Percentiles rank a stretch among this genome's conserved stretches.
These are phyloP conservation scores for Nomada ruficornis DNA, from an alignment of 2,888 invertebrate species.

Conservation along the genomic window DNA sequence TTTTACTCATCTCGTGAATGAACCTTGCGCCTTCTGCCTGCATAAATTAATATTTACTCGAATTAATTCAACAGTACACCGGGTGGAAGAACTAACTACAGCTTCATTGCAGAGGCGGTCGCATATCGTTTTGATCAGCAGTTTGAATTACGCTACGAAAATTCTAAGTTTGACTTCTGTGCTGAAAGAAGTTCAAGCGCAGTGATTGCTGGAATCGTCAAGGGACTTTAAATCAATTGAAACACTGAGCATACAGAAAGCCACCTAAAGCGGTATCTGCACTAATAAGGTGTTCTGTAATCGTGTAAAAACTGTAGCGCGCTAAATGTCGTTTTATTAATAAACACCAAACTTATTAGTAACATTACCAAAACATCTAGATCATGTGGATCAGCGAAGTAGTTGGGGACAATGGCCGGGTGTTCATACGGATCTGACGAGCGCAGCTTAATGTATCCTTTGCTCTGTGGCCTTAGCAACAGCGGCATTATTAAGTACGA, in stretches of 20 bases:
- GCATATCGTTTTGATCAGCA: too few species aligned
- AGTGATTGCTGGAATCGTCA: too few species aligned
- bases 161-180: too few species aligned
- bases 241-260: too few species aligned
- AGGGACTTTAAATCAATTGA: too few species aligned
- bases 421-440: slow-evolving; percentile 89
- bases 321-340: background rate
- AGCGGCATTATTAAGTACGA: slow-evolving; percentile 26
- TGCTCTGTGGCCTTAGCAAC: slow-evolving; percentile 56
- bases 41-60: background rate
- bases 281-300: background rate
- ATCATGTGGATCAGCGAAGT: slow-evolving; percentile 90
- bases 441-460: slow-evolving; percentile 86
- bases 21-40: slow-evolving; percentile 49
- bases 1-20: slow-evolving; percentile 6
- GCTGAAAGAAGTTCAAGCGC: too few species aligned
- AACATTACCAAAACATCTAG: slow-evolving; percentile 88
- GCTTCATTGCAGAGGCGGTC: too few species aligned
- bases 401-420: slow-evolving; percentile 95
- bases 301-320: background rate
- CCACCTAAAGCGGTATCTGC: too few species aligned
- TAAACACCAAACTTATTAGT: background rate
- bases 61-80: background rate
- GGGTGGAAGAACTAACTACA: background rate
- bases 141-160: too few species aligned